Percentiles rank a stretch among this genome's conserved stretches.
phyloP scores from a whole-genome alignment of 2,113 vertebrate species.

The Rhabdomys dilectus region DNA sequence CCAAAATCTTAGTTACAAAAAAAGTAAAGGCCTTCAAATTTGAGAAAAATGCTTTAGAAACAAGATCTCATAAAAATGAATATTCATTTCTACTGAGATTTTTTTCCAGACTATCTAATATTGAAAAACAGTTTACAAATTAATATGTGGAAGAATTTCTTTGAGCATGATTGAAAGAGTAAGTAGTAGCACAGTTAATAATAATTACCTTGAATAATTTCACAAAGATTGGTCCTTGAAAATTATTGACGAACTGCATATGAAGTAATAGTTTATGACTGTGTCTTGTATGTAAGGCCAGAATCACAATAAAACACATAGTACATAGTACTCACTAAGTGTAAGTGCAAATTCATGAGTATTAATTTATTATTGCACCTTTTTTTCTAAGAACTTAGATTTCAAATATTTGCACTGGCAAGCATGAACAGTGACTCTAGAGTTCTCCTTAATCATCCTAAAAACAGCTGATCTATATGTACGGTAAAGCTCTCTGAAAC shows the following conservation, averaged over 20 bases:
- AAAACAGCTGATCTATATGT: neutral
- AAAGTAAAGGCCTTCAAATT: constrained; percentile 7
- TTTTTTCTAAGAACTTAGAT: constrained; percentile 27
- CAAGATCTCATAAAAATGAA: neutral
- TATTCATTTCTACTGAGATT: neutral
- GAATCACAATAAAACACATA: neutral
- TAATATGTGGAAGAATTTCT: neutral
- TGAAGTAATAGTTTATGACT: constrained; percentile 3
- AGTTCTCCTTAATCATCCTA: neutral
- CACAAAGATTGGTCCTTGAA: neutral
- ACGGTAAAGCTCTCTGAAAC: neutral
- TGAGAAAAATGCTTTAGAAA: constrained; percentile 25
- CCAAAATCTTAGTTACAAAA: constrained; percentile 29
- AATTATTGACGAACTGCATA: neutral
- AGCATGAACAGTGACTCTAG: neutral
- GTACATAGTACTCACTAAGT: neutral
- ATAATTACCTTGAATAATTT: constrained; percentile 30
- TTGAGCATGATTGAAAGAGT: neutral
- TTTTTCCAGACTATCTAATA: neutral
- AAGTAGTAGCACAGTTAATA: neutral
- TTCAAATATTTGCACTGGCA: constrained; percentile 19
- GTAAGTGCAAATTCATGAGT: neutral
- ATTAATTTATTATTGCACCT: neutral
- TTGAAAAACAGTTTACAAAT: neutral
- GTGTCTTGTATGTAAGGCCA: neutral